Base-by-base conservation (phyloP, 2,888 invertebrate genomes). In the Drosophila stalkeri region DNA sequence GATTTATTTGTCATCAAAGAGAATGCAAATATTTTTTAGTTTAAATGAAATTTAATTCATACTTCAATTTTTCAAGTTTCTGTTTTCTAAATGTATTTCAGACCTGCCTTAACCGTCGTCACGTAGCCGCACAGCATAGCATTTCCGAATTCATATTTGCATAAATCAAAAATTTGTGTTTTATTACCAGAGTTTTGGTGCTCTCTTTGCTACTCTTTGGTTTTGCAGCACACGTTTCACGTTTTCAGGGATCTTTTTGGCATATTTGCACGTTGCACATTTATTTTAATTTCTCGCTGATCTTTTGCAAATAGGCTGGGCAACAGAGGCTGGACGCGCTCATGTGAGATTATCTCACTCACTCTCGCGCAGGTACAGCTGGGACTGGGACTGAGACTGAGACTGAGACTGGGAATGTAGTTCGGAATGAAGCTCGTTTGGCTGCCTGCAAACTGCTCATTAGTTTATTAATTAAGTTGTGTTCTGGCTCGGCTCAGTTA, bases 391-490 rank as follows among this genome's bases (percentile, higher is more conserved):
- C 27, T 4, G 37, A 7, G 37, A n/a, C n/a, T 18, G 27, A 18
- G 23, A 9, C 8, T 4, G 37, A 7, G 37, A 18, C n/a, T 18
- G 23, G 23, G 23, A 16, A 16, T 4, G 37, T 5, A 27, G 27
- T 6, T 27, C 27, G 16, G 37, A 16, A 39, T 7, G 39, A 35
- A 57, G 46, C 75, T 75, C 43, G 72, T 77, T 73, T 80, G 74
- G 60, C 39, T 62, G 70, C 66, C 68, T 70, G 77, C 83, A 79
- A 90, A 77, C 89, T 86, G 89, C 89, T 86, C 86, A 87, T 87
- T 87, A 87, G 86, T 86, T 87, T 87, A 87, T 90, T 87, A 87
- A 87, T 87, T 87, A 87, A 87, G 86, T 86, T 86, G 90, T 86
- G 86, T 51, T 51, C 72, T 64, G 57, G 44, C 44, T 44, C 3